Percentiles rank a stretch among this genome's conserved stretches.
Conservation (phyloP, 2,888 invertebrate genomes). For the Schizotus pectinicornis region DNA sequence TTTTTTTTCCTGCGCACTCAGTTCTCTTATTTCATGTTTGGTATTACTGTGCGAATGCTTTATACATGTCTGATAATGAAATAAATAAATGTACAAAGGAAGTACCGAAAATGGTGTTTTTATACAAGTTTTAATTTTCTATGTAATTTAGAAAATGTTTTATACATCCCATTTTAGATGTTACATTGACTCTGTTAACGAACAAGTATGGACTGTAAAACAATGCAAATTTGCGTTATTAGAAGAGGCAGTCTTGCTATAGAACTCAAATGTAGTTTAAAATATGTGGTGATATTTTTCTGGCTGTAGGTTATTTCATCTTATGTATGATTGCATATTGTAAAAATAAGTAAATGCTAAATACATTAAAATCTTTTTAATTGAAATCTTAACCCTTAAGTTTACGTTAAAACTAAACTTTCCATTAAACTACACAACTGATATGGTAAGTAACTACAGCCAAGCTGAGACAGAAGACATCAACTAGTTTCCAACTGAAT, state of each 20-base stretch:
- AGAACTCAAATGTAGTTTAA: constrained; percentile 60
- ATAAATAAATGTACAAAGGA: constrained; percentile 64
- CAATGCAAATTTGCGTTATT: constrained; percentile 31
- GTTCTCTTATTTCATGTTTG: constrained; percentile 60
- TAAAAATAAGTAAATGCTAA: constrained; percentile 61
- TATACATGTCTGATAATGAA: constrained; percentile 63
- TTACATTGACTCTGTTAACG: constrained; percentile 48
- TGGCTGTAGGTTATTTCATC: constrained; percentile 61
- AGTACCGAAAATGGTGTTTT: constrained; percentile 61
- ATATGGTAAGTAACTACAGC: no score
- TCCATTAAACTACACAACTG: no score
- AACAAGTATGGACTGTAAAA: constrained; percentile 51
- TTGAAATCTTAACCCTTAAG: constrained; percentile 33
- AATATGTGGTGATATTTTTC: constrained; percentile 62
- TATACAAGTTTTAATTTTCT: constrained; percentile 60
- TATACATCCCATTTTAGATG: constrained; percentile 51
- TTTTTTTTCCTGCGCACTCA: constrained; percentile 53
- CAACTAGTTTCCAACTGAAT: no score
- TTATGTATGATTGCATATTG: constrained; percentile 60
- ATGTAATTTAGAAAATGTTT: constrained; percentile 57
- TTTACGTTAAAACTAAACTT: no score
- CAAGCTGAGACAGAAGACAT: no score
- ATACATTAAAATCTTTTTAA: constrained; percentile 57
- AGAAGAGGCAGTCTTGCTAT: constrained; percentile 56
- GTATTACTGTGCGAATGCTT: constrained; percentile 64